These are phyloP conservation scores for Choloepus didactylus DNA, from an alignment of 2,797 vertebrate species.

Conservation along the genomic window DNA sequence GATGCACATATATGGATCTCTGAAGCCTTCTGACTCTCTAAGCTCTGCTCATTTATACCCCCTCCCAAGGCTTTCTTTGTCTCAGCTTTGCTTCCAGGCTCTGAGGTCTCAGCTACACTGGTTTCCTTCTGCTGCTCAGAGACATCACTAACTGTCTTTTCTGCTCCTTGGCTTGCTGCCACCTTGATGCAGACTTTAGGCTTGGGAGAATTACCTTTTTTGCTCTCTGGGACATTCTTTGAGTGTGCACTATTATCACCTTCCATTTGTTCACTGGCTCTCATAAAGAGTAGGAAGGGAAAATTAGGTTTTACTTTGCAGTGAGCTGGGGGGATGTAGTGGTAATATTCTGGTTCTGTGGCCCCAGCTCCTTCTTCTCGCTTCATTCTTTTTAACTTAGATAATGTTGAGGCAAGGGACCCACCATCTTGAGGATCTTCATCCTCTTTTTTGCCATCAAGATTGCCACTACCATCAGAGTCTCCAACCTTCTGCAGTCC, in stretches of 20 bases:
- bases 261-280: conserved; percentile 94
- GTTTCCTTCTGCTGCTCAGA: conserved; percentile 82
- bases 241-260: conserved; percentile 84
- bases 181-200: conserved; percentile 81
- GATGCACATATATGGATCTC: conserved; percentile 66
- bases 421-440: conserved; percentile 92
- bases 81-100: conserved; percentile 85
- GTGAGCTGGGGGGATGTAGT: conserved; percentile 97
- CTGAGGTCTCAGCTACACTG: conserved; percentile 81
- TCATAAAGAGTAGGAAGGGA: conserved; percentile 99
- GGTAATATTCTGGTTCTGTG: conserved; percentile 97
- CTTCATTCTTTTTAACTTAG: conserved; percentile 98
- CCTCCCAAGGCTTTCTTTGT: conserved; percentile 77
- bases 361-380: conserved; percentile 94
- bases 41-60: neutral
- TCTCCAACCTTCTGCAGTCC: conserved; percentile 87
- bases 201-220: conserved; percentile 87
- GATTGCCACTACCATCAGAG: conserved; percentile 82
- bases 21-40: conserved; percentile 43
- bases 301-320: conserved; percentile 98
- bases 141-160: conserved; percentile 68
- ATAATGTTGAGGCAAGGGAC: conserved; percentile 94
- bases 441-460: conserved; percentile 89
- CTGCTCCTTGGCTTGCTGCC: conserved; percentile 79
- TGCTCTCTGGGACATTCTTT: conserved; percentile 79